Conservation (phyloP, 1,140 invertebrate species). For the Penaeus japonicus region DNA sequence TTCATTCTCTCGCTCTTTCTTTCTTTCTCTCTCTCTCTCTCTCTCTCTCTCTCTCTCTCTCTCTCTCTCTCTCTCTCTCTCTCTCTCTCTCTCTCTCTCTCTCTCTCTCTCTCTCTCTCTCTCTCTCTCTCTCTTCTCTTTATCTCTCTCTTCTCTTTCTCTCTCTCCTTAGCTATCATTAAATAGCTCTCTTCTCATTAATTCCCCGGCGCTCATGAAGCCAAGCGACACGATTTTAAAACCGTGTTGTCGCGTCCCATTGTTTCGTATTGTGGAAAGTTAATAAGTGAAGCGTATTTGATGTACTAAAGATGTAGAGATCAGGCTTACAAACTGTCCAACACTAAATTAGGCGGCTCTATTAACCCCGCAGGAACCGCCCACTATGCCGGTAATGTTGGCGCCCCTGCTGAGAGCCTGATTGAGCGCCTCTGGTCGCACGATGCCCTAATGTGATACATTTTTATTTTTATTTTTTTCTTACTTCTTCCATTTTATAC, state of each 20-base stretch:
- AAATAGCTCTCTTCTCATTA: not conserved
- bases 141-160: not conserved
- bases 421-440: constrained; percentile 12
- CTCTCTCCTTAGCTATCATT: not conserved
- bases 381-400: constrained; percentile 30
- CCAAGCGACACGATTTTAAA: not conserved
- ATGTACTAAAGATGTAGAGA: constrained; percentile 28
- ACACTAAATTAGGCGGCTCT: constrained; percentile 24
- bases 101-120: not conserved
- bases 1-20: not conserved
- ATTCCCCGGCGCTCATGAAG: not conserved
- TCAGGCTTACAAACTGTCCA: constrained; percentile 28
- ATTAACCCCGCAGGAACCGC: constrained; percentile 21
- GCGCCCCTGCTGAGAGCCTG: constrained; percentile 25
- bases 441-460: not conserved
- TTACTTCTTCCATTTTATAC: no score
- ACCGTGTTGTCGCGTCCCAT: not conserved
- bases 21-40: no score
- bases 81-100: not conserved
- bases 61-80: not conserved
- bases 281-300: not conserved
- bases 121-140: not conserved
- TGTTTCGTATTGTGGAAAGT: constrained; percentile 14
- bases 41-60: not conserved
- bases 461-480: not conserved